Conservation (phyloP, 23 tunicate genomes). For the Halocynthia aurantium region DNA sequence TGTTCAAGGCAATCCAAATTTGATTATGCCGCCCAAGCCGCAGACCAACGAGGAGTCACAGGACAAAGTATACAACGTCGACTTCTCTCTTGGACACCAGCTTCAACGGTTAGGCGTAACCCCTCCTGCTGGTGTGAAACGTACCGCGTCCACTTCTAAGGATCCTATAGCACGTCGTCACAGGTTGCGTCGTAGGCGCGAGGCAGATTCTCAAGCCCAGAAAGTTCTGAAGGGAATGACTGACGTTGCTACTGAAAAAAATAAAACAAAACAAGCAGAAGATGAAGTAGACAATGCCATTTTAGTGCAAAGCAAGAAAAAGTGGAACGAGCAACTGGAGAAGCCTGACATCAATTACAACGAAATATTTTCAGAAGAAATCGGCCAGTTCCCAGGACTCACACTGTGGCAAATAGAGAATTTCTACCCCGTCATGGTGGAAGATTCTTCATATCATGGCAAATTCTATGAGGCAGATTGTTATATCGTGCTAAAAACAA, state of each 20-base stretch:
- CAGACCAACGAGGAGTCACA: not conserved
- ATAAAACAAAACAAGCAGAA: constrained; percentile 1
- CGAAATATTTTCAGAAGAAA: constrained; percentile 85
- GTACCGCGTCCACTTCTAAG: constrained; percentile 9
- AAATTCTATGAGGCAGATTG: constrained; percentile 97
- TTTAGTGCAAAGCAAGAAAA: constrained; percentile 40
- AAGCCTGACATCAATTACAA: constrained; percentile 88
- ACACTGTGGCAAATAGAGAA: constrained; percentile 99
- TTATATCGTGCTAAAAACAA: constrained; percentile 78
- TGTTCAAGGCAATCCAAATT: constrained; percentile 82
- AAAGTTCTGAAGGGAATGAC: constrained; percentile 69
- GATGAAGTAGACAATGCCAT: constrained; percentile 40
- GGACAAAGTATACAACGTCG: constrained; percentile 77
- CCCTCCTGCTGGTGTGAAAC: constrained; percentile 57
- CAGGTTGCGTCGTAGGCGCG: constrained; percentile 46
- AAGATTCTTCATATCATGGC: constrained; percentile 80
- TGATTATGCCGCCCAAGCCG: constrained; percentile 99
- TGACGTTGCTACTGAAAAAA: constrained; percentile 65
- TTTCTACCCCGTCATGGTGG: constrained; percentile 83
- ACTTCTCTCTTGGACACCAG: constrained; percentile 78
- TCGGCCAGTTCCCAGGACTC: constrained; percentile 93
- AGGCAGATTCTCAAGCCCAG: constrained; percentile 62
- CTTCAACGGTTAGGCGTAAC: constrained; percentile 75
- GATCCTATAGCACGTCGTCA: constrained; percentile 54
- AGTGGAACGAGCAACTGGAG: constrained; percentile 87